A percentile compares a stretch with the other conserved stretches of the same genome.
phyloP scores from a whole-genome alignment of 2,888 invertebrate species.

The Watsonalla cultraria region DNA sequence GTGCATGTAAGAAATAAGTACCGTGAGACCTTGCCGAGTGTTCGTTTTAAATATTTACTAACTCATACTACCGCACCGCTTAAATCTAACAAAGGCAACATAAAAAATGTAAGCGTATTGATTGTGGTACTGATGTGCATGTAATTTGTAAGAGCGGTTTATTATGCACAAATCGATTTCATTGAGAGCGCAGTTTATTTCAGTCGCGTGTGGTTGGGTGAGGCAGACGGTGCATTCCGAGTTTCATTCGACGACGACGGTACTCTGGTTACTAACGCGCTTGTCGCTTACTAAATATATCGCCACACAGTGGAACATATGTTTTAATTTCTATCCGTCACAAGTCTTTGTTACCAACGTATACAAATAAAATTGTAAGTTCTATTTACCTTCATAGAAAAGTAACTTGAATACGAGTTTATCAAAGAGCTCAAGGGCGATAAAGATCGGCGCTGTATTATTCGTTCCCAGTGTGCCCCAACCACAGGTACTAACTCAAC shows the following conservation, averaged over 20 bases:
- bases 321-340: conserved; percentile 16
- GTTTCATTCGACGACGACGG: conserved; percentile 16
- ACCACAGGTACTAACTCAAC: conserved; percentile 24
- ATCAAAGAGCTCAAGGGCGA: conserved; percentile 26
- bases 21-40: not conserved
- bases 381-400: conserved; percentile 11
- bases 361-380: conserved; percentile 11
- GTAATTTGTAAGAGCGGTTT: conserved; percentile 19
- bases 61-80: conserved; percentile 2
- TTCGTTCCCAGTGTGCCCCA: conserved; percentile 36
- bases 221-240: conserved; percentile 21
- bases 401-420: conserved; percentile 33
- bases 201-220: conserved; percentile 33
- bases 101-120: conserved; percentile 7
- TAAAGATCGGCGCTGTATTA: conserved; percentile 22
- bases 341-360: conserved; percentile 10
- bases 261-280: conserved; percentile 9
- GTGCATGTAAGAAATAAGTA: not conserved
- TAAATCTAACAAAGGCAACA: conserved; percentile 5
- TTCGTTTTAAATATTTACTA: not conserved
- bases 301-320: conserved; percentile 15
- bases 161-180: conserved; percentile 43
- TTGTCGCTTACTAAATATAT: not conserved
- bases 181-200: conserved; percentile 46
- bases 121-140: conserved; percentile 12